These are phyloP conservation scores for Hippolais icterina DNA, from an alignment of 2,113 vertebrate genomes.

Conservation along the genomic window DNA sequence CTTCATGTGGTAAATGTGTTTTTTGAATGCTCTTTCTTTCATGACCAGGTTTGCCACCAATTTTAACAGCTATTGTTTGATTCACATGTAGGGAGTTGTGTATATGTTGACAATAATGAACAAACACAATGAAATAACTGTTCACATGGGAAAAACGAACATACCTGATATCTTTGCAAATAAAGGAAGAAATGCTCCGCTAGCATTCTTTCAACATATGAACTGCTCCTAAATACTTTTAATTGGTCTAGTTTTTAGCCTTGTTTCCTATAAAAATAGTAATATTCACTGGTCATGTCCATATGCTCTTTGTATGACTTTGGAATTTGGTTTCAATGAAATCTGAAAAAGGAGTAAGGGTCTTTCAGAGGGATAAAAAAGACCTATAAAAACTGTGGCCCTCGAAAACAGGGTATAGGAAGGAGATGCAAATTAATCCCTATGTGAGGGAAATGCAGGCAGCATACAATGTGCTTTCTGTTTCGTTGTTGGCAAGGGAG, in stretches of 20 bases:
- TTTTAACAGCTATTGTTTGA: neutral
- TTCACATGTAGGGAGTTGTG: accelerated
- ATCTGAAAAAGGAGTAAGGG: neutral
- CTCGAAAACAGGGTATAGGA: accelerated
- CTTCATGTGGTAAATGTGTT: neutral
- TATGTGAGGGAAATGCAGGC: neutral
- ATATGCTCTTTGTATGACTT: neutral
- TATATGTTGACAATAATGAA: neutral
- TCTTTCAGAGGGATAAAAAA: neutral
- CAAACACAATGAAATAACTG: neutral
- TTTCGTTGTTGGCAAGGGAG: neutral
- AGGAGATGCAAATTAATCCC: neutral
- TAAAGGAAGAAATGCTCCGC: neutral
- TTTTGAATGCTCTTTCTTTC: neutral
- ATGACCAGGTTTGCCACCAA: neutral
- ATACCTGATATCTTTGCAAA: neutral
- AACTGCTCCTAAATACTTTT: neutral
- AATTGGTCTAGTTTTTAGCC: neutral
- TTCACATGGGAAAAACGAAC: neutral
- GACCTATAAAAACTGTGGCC: neutral
- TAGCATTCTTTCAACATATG: neutral
- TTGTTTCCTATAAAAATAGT: neutral
- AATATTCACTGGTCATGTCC: neutral
- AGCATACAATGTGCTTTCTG: neutral
- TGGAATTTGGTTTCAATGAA: neutral